Percentiles rank a stretch among this genome's conserved stretches.
Evolutionary conservation across 1,140 invertebrate species (phyloP).

Genomic region (Drosophila paulistorum): DNA sequence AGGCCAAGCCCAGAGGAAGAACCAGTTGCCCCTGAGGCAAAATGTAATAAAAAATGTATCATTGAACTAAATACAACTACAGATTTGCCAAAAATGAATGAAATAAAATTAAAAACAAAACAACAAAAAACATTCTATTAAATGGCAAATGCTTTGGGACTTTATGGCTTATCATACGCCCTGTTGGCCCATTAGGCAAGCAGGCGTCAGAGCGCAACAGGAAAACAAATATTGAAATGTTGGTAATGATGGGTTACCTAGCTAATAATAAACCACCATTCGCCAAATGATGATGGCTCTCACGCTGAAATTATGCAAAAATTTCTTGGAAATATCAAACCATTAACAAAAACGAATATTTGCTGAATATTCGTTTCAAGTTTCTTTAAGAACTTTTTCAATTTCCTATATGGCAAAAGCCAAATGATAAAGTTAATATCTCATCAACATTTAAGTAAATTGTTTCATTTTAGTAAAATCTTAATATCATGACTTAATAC

Average conservation of each 20-base stretch:
- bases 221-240: conserved; percentile 9
- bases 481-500: no score
- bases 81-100: neutral
- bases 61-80: neutral
- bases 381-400: neutral
- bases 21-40: neutral
- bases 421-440: neutral
- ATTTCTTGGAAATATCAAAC: neutral
- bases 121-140: neutral
- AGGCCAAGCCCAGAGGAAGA: conserved; percentile 6
- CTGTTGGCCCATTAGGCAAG: neutral
- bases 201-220: neutral
- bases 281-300: neutral
- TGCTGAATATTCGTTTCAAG: neutral
- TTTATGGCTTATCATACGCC: neutral
- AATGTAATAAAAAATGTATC: conserved; percentile 4
- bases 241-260: neutral
- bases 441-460: neutral
- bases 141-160: neutral
- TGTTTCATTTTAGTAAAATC: no score
- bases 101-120: neutral
- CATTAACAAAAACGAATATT: neutral
- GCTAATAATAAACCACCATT: neutral
- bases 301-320: conserved; percentile 2
- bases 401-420: neutral